Evolutionary conservation across 2,888 invertebrate species (phyloP).

Genomic region (Adineta ricciae): DNA sequence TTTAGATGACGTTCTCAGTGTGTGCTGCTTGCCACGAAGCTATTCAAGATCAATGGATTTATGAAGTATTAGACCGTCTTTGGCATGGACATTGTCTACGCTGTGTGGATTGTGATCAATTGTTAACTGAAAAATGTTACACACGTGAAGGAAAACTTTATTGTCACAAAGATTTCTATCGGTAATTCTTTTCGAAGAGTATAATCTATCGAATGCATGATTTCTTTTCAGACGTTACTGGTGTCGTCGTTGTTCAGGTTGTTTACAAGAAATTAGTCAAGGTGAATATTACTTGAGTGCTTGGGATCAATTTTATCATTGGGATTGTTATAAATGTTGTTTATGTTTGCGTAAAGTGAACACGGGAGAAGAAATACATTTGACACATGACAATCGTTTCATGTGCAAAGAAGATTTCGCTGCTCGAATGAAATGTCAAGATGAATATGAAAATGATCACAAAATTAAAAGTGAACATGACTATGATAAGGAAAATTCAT

Average conservation of each 20-base stretch:
- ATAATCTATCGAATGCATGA: too few relatives aligned
- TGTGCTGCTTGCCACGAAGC: constrained; percentile 99
- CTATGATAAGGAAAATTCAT: constrained; percentile 22
- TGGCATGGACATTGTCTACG: constrained; percentile 96
- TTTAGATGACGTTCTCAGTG: background rate
- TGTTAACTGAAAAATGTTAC: constrained; percentile 93
- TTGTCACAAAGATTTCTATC: constrained; percentile 93
- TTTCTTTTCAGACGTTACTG: constrained; percentile 69
- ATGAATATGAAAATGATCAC: constrained; percentile 2
- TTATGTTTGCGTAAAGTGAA: constrained; percentile 55
- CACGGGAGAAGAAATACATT: constrained; percentile 86
- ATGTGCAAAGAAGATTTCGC: constrained; percentile 33
- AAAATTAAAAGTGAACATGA: background rate
- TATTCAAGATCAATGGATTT: constrained; percentile 92
- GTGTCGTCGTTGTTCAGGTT: constrained; percentile 89
- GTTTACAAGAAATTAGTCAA: constrained; percentile 74
- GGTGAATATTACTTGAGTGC: constrained; percentile 96
- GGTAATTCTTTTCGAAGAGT: too few relatives aligned
- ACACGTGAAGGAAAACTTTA: constrained; percentile 89
- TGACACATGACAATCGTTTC: constrained; percentile 68
- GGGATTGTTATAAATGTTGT: constrained; percentile 97
- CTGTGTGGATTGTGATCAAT: constrained; percentile 85
- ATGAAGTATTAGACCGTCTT: constrained; percentile 89
- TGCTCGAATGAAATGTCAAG: background rate
- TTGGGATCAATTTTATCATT: constrained; percentile 76